Conservation (phyloP, 2,797 vertebrate genomes). For the Phrynocephalus guinanensis region DNA sequence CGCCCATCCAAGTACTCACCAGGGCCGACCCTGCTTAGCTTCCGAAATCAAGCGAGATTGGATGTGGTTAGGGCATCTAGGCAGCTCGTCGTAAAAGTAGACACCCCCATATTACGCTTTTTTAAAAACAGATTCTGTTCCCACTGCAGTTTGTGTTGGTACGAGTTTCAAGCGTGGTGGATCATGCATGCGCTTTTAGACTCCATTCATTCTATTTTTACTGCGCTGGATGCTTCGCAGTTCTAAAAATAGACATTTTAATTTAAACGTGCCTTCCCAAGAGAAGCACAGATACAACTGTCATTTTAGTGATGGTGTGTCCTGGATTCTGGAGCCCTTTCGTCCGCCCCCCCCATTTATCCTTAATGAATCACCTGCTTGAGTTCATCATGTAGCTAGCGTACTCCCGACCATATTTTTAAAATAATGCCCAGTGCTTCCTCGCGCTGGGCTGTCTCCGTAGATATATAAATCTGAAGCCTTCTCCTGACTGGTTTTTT, state of each 20-base stretch:
- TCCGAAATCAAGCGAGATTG: too few relatives aligned
- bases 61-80: too few relatives aligned
- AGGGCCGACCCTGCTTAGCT: too few relatives aligned
- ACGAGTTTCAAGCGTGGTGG: neutral
- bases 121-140: rapidly evolving
- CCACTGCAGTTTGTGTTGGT: neutral
- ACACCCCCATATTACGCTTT: neutral
- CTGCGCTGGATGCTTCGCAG: neutral
- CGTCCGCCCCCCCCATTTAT: conserved; percentile 7
- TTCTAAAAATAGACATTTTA: conserved; percentile 48
- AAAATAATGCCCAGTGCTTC: conserved; percentile 14
- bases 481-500: neutral
- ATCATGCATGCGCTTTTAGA: neutral
- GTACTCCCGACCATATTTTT: neutral
- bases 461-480: neutral
- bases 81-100: neutral
- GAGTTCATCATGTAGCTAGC: conserved; percentile 10
- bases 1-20: too few relatives aligned
- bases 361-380: neutral
- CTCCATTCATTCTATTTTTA: conserved; percentile 31
- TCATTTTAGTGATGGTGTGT: conserved; percentile 25
- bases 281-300: neutral
- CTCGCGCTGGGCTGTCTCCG: conserved; percentile 26
- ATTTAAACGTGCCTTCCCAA: conserved; percentile 41
- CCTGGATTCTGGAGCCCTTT: neutral